Base-by-base conservation (phyloP, 2,797 vertebrate species). In the Chrosomus eos region DNA sequence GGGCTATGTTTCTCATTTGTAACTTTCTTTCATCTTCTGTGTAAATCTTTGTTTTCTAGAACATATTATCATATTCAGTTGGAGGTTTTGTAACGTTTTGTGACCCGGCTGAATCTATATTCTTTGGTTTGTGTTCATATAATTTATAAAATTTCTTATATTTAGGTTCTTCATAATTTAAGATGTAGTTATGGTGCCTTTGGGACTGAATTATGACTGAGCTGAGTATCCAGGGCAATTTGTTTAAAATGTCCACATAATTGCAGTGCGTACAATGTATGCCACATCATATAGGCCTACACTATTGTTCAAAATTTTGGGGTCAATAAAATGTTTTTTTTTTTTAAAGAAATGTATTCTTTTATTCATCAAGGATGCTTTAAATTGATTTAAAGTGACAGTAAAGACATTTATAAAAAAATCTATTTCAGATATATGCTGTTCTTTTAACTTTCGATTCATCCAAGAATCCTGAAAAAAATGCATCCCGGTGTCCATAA, bases 1-100 rank as follows among this genome's bases (percentile, higher is more conserved):
- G 18, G 64, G 67, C 31, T 87, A 14, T 87, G 81, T 68, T 77
- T 84, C 58, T 83, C 31, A 40, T 70, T 80, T 81, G n/a, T 31
- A 26, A 4, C 33, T 67, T 81, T 76, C 28, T 60, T 43, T 43
- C 48, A 48, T 40, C 21, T 48, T 26, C 53, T 38, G 33, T 19
- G 2, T 48, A 23, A 5, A 16, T 33, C n/a, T 45, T 76, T 68
- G 58, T 87, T 84, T 60, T 28, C 9, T 77, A 19, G 23, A 51
- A 38, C 38, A 43, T 66, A 45, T 70, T 16, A 36, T 70, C 13
- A 26, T 8, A 28, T 38, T 26, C 31, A n/a, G 9, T 53, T 75
- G 31, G 51, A 76, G n/a, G 33, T 43, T 77, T 77, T 77, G 23
- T 76, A 60, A 77, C 14, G 7, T 60, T 60, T 77, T 77, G 8